These are phyloP conservation scores for Habroteleia sp. DNA, from an alignment of 2,888 invertebrate species.

Conservation along the genomic window DNA sequence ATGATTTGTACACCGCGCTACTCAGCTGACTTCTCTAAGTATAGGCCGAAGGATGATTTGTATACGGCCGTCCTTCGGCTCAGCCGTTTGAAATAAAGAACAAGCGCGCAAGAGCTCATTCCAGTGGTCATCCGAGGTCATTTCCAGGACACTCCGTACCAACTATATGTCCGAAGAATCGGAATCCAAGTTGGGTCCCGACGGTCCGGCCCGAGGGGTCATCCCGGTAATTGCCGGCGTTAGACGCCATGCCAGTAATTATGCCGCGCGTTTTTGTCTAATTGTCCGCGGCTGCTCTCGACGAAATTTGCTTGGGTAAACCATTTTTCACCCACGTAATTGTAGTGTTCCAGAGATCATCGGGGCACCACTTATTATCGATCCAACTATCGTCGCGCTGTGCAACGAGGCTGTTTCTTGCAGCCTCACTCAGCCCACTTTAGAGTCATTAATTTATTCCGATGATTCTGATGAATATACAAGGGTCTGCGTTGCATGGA, in stretches of 20 bases:
- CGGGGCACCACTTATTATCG: constrained; percentile 59
- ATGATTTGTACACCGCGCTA: constrained; percentile 77
- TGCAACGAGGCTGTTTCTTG: constrained; percentile 7
- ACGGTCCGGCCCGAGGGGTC: constrained; percentile 70
- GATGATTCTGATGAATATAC: constrained; percentile 55
- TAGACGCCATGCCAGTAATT: constrained; percentile 74
- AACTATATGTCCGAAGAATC: constrained; percentile 48
- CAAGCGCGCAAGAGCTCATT: constrained; percentile 53
- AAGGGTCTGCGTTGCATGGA: neutral
- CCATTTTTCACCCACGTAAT: constrained; percentile 79
- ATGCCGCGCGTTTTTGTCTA: constrained; percentile 72
- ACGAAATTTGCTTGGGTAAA: constrained; percentile 77
- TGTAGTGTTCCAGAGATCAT: constrained; percentile 70
- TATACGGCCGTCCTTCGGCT: constrained; percentile 65
- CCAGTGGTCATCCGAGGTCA: constrained; percentile 59
- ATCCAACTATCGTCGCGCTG: constrained; percentile 48
- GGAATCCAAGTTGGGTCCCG: constrained; percentile 55
- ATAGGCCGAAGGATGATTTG: constrained; percentile 71
- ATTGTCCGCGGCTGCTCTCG: constrained; percentile 72
- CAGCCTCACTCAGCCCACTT: constrained; percentile 7
- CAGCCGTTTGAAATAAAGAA: constrained; percentile 51
- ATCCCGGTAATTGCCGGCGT: constrained; percentile 69
- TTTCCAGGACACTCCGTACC: constrained; percentile 54
- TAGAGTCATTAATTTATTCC: constrained; percentile 62
- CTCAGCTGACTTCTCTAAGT: constrained; percentile 69